Percentiles rank a stretch among this genome's conserved stretches.
These are phyloP conservation scores for Wasmannia auropunctata DNA, from an alignment of 1,140 invertebrate genomes.

Conservation along the genomic window DNA sequence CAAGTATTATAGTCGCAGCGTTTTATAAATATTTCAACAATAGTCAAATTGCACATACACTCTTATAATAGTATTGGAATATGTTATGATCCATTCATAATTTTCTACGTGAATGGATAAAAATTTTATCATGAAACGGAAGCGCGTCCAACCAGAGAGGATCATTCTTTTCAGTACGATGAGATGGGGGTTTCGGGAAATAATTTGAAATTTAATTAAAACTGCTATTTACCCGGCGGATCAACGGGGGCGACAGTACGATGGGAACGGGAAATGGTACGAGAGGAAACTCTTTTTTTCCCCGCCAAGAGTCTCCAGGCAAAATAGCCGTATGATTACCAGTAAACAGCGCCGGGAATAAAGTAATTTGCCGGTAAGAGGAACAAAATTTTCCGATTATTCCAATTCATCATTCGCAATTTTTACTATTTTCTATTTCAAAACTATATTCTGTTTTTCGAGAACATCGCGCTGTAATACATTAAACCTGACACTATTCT, in stretches of 20 bases:
- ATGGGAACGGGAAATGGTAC: conserved; percentile 22
- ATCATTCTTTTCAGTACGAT: conserved; percentile 9
- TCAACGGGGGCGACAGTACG: conserved; percentile 42
- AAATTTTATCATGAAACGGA: not conserved
- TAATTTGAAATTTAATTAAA: conserved; percentile 79
- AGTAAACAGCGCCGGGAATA: conserved; percentile 72
- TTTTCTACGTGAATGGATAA: not conserved
- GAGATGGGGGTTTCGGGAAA: conserved; percentile 56
- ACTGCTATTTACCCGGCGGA: conserved; percentile 72
- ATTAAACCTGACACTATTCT: not conserved
- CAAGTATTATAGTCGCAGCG: not conserved
- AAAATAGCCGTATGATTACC: conserved; percentile 74
- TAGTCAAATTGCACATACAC: not conserved
- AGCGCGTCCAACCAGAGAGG: not conserved
- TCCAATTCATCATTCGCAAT: conserved; percentile 32
- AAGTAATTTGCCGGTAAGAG: conserved; percentile 54
- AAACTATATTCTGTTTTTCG: not conserved
- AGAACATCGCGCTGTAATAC: not conserved
- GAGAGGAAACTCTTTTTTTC: conserved; percentile 43
- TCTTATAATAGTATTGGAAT: not conserved
- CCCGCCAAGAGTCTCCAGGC: conserved; percentile 35
- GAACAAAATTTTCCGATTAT: conserved; percentile 4
- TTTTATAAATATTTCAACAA: conserved; percentile 12
- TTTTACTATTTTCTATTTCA: not conserved
- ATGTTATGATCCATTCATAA: not conserved